Evolutionary conservation across 37 sponge, comb jelly and placozoan species (phyloP), one percentile per base, ranked within the genome.

Genomic region (Geodia barretti): DNA sequence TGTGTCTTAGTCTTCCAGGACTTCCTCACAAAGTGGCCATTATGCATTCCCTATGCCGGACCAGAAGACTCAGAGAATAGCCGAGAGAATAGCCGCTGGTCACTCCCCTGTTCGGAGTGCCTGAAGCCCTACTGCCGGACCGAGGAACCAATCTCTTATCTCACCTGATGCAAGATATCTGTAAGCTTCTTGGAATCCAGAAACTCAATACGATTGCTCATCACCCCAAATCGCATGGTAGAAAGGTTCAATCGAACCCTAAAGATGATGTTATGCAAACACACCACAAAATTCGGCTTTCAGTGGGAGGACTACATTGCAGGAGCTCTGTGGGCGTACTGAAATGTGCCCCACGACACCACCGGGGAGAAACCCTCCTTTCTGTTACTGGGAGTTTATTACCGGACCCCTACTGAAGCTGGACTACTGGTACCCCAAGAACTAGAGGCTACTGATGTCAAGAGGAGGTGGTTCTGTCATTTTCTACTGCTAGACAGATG

Each of bases 1-100:
- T 64, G 83, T 77, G 89, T 77, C 26, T 21, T 83, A 9, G 79
- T 88, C 4, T 88, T 88, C 33, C 89, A 88, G 60, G 89, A 88
- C 58, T 88, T 83, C 47, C 65, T 83, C 9, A 71, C 83, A 3
- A 88, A 88, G 67, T 88, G 83, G 84, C 89, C 89, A 24, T 32
- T 87, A 34, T 4, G 68, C 83, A 14, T 88, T 72, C 64, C 68
- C 84, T 24, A 39, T 76, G 11, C 82, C 82, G 7, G 88, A 88
- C 58, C n/a, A n/a, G n/a, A 88, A 88, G 79, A 66, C 83, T 32
- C 1, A 26, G 21, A 41, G 88, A 26, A 62, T 87, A 26, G 85
- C 35, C 62, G 32, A 64, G 4, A 76, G 74, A 2, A 28, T 83
- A 38, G 75, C 32, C 33, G 54, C 83, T 64, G 83, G 60, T 77